Conservation (phyloP, 1,140 invertebrate species). For the Bombus terrestris region DNA sequence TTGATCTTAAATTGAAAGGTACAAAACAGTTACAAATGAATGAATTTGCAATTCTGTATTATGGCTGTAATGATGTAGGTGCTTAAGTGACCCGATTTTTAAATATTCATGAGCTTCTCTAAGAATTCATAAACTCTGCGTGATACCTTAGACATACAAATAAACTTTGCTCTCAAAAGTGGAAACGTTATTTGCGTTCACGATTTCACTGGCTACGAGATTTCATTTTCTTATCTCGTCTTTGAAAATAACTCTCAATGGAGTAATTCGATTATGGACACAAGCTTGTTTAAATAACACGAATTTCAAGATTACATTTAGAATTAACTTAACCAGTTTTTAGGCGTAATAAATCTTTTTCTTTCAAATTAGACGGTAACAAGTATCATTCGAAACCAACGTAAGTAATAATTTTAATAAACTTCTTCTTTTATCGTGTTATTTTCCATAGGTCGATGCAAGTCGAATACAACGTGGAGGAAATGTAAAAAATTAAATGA, state of each 20-base stretch:
- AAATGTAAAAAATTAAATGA: background rate
- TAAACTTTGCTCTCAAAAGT: background rate
- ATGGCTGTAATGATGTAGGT: background rate
- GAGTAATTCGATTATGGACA: background rate
- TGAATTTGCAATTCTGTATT: constrained; percentile 6
- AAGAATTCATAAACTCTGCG: constrained; percentile 11
- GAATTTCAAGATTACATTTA: background rate
- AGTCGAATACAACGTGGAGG: too few relatives aligned
- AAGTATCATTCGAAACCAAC: too few relatives aligned
- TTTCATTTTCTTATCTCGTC: constrained; percentile 16
- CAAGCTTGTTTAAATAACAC: background rate
- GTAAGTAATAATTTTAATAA: too few relatives aligned
- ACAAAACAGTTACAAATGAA: background rate
- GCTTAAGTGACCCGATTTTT: background rate
- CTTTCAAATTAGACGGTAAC: too few relatives aligned
- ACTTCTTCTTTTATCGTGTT: too few relatives aligned
- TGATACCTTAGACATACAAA: background rate
- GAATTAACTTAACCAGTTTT: too few relatives aligned
- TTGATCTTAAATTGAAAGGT: background rate
- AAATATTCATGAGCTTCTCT: constrained; percentile 14
- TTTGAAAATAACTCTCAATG: background rate
- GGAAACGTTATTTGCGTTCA: constrained; percentile 8
- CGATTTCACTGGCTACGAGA: background rate
- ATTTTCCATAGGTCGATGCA: too few relatives aligned
- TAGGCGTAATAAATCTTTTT: background rate